These are phyloP conservation scores for Corydoras sp. DNA, from an alignment of 2,113 vertebrate species.

Conservation along the genomic window DNA sequence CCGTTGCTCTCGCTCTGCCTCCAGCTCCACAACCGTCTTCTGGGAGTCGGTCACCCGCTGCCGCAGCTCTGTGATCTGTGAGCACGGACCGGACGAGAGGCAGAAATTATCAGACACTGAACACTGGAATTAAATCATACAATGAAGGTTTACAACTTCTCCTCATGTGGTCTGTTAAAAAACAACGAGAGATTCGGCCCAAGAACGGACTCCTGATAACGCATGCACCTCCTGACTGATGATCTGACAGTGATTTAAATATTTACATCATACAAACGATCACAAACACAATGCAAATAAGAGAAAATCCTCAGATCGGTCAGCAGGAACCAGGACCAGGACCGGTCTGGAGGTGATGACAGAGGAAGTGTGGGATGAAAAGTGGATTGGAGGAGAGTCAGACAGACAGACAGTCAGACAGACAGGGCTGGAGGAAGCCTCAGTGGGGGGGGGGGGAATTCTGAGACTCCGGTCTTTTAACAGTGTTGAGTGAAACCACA, in stretches of 20 bases:
- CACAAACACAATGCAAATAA: too few relatives aligned
- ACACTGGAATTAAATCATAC: too few relatives aligned
- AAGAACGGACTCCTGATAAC: too few relatives aligned
- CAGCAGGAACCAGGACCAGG: conserved; percentile 17
- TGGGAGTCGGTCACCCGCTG: conserved; percentile 82
- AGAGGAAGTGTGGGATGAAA: conserved; percentile 42
- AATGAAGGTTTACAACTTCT: too few relatives aligned
- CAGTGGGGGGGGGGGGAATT: conserved; percentile 64
- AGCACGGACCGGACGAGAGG: neutral
- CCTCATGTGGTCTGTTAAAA: too few relatives aligned
- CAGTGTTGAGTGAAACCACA: conserved; percentile 4
- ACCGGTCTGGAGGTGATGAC: conserved; percentile 19
- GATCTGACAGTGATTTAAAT: too few relatives aligned
- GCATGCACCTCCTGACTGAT: too few relatives aligned
- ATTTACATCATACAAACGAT: too few relatives aligned
- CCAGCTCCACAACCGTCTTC: conserved; percentile 79
- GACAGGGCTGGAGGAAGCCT: conserved; percentile 54
- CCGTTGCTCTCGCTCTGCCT: conserved; percentile 83
- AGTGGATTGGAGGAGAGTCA: too few relatives aligned
- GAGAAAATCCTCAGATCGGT: too few relatives aligned
- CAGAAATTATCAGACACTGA: too few relatives aligned
- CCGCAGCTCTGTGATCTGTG: conserved; percentile 84
- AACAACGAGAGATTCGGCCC: too few relatives aligned
- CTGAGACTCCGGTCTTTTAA: conserved; percentile 56
- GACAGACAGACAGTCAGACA: neutral